Base-by-base conservation (phyloP, 2,888 invertebrate genomes). In the Pristionchus arcanus region DNA sequence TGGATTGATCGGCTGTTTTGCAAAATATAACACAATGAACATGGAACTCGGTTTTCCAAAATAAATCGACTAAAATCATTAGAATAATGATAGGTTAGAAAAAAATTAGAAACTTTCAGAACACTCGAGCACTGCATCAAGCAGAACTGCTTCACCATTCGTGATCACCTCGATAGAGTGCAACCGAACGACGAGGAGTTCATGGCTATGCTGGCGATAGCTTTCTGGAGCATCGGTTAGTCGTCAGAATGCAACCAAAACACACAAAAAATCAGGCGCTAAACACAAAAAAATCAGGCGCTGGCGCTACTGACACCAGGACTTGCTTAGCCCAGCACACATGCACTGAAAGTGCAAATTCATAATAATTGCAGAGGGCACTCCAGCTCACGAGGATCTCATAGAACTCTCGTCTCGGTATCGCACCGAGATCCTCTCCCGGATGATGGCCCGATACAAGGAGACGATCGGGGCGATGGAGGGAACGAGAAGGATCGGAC, bases 151-250 rank as follows among this genome's bases (percentile, higher is more conserved):
- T 81, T 53, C 49, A 42, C n/a, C 13, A 49, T 81, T 28, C 81
- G 81, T 15, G 81, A 25, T 5, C 81, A 81, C 13, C n/a, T 81
- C 21, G 81, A 81, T 15, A 3, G 49, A 53, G 81, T 81, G n/a
- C 25, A n/a, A 21, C 81, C 81, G 0, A 81, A 3, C 0, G 81
- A 81, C 15, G 81, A 81, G 28, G 81, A 81, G 28, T 81, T 81
- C 49, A 81, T 81, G 81, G 81, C 81, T 0, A 49, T 81, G 81
- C 25, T 81, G 28, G 81, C 81, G 4, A 49, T 81, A 9, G 81
- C n/a, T 0, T 81, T 81, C 81, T 81, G 81, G 81, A 81, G 81
- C 28, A 81, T 81, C 3, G 81, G 81, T 81, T 21, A 15, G 77
- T 31, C 28, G 2, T 13, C n/a, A n/a, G n/a, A n/a, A n/a, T n/a